phyloP scores from a whole-genome alignment of 2,888 invertebrate species.

The Altica lythri region DNA sequence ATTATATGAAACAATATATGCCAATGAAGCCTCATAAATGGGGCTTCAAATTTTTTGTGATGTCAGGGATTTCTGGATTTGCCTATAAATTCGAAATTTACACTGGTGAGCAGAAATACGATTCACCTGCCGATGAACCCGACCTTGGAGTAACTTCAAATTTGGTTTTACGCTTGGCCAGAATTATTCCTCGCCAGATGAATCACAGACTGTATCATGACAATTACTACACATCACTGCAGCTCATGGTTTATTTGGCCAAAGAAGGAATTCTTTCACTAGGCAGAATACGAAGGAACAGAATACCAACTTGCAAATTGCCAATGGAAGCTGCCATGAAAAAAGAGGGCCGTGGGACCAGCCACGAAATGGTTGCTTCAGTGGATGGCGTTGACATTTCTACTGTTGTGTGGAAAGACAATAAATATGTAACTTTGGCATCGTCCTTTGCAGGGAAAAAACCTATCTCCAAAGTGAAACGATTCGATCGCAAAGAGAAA shows the following conservation, averaged over 20 bases:
- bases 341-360: not conserved
- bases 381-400: not conserved
- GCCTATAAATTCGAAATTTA: conserved; percentile 27
- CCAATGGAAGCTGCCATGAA: too few species aligned
- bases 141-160: conserved; percentile 1
- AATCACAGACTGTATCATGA: conserved; percentile 12
- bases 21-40: conserved; percentile 8
- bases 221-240: conserved; percentile 5
- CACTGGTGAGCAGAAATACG: conserved; percentile 19
- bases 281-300: conserved; percentile 20
- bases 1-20: conserved; percentile 16
- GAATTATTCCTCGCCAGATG: conserved; percentile 8
- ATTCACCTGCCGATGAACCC: not conserved
- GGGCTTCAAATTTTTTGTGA: conserved; percentile 23
- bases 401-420: conserved; percentile 5
- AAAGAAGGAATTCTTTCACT: conserved; percentile 16
- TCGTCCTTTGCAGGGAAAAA: not conserved
- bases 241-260: not conserved
- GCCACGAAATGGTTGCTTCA: not conserved
- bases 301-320: not conserved
- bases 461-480: not conserved
- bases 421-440: not conserved
- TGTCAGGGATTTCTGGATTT: conserved; percentile 4
- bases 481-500: not conserved
- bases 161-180: conserved; percentile 5